Evolutionary conservation across 2,797 vertebrate genomes (phyloP).

Genomic region (Molothrus ater): DNA sequence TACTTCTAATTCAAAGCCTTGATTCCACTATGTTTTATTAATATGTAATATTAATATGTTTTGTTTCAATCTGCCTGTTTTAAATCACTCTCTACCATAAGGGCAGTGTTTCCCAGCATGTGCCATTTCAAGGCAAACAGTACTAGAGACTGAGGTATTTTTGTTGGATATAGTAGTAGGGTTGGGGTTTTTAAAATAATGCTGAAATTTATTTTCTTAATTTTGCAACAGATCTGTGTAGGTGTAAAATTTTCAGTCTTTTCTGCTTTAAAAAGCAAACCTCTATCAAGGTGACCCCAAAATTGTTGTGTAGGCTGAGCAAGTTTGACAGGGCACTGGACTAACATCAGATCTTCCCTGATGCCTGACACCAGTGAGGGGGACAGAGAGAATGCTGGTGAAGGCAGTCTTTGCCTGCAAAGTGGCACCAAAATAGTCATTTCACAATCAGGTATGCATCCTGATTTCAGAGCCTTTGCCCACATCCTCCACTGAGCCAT

Average conservation of each 20-base stretch:
- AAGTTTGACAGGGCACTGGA: background rate
- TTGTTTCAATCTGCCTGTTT: background rate
- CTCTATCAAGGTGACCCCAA: background rate
- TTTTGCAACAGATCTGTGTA: background rate
- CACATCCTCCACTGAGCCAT: background rate
- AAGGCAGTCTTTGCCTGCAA: background rate
- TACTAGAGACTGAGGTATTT: background rate
- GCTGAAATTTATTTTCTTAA: background rate
- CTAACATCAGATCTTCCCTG: background rate
- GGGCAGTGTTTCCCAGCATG: background rate
- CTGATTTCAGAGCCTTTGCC: background rate
- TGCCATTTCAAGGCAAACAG: background rate
- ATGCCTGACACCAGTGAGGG: background rate
- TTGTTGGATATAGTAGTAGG: background rate
- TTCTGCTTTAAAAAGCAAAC: background rate
- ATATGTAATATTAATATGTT: background rate
- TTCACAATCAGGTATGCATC: background rate
- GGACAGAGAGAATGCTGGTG: background rate
- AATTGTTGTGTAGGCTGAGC: accelerated
- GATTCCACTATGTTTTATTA: background rate
- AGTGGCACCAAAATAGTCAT: background rate
- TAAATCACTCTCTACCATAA: background rate
- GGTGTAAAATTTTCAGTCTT: background rate
- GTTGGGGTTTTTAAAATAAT: background rate
- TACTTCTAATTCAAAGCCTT: background rate